Conservation (phyloP, 2,888 invertebrate species). For the Tridacna crocea region DNA sequence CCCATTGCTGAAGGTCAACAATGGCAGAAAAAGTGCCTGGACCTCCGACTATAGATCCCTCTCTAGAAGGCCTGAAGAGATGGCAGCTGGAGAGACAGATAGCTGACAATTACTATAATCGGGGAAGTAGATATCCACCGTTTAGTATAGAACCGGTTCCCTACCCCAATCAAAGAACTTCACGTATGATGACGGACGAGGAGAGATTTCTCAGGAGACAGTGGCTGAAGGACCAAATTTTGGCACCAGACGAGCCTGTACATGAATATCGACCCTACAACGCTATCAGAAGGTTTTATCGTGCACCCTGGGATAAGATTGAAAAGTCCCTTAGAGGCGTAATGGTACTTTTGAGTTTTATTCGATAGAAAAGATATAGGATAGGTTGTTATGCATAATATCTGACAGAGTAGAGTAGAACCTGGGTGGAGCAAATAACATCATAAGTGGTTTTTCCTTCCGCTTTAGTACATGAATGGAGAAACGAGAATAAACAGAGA, state of each 20-base stretch:
- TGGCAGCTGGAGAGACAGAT: constrained; percentile 69
- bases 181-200: constrained; percentile 78
- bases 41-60: constrained; percentile 27
- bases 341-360: too few relatives aligned
- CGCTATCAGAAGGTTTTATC: constrained; percentile 11
- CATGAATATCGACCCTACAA: constrained; percentile 70
- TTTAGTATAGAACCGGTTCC: constrained; percentile 81
- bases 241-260: constrained; percentile 80
- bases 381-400: too few relatives aligned
- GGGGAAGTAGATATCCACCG: constrained; percentile 79
- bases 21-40: constrained; percentile 49
- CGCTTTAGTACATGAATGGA: too few relatives aligned
- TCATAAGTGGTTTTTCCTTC: too few relatives aligned
- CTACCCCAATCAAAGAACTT: constrained; percentile 74
- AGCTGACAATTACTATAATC: constrained; percentile 54
- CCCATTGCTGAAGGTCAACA: constrained; percentile 58
- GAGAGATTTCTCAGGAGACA: constrained; percentile 79
- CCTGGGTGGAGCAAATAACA: too few relatives aligned
- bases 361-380: too few relatives aligned
- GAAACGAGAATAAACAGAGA: too few relatives aligned
- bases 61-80: constrained; percentile 67
- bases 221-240: constrained; percentile 81
- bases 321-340: constrained; percentile 3
- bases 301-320: constrained; percentile 5
- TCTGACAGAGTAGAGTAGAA: too few relatives aligned